Evolutionary conservation across 2,797 vertebrate genomes (phyloP), one percentile per base, ranked within the genome.

Genomic region (Sebastes vulpes): DNA sequence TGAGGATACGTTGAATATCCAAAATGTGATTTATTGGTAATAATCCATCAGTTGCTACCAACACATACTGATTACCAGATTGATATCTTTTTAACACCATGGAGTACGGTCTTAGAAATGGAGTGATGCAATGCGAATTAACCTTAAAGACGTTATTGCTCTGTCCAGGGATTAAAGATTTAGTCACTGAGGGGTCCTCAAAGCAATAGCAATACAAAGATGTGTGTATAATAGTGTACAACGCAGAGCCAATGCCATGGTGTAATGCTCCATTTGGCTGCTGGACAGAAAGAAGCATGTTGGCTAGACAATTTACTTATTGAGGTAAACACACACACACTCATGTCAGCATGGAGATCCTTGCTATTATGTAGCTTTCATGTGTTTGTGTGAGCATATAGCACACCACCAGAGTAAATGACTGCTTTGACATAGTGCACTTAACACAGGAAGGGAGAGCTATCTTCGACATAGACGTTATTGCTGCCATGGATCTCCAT

Each of bases 221-320:
- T 64, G 20, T 74, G 31, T 72, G 50, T 64, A 60, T 58, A 23
- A 38, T 38, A 14, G 50, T 20, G 59, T 9, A 54, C 26, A 48
- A 9, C 1, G 4, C 28, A 77, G 74, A 60, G 56, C 85, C 89
- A n/a, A 38, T 92, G 90, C 94, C 75, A 54, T 5, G 18, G 67
- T 84, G 42, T 84, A 65, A 77, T 84, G 87, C 96, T 96, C 95
- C 93, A 95, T 97, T 96, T 96, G 93, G 92, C 94, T 92, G 93
- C 93, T 92, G 91, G 91, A 93, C 89, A 81, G 90, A 85, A 57
- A 81, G 59, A 81, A 54, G 57, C 64, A 72, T 73, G 68, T 75
- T 75, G 72, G 48, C 35, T 29, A 54, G 74, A 79, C 69, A 77
- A 74, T 80, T 66, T 70, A 42, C 67, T 81, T 73, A 52, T 68